These are phyloP conservation scores for Xyliphius kryptos DNA, from an alignment of 2,113 vertebrate genomes.

Conservation along the genomic window DNA sequence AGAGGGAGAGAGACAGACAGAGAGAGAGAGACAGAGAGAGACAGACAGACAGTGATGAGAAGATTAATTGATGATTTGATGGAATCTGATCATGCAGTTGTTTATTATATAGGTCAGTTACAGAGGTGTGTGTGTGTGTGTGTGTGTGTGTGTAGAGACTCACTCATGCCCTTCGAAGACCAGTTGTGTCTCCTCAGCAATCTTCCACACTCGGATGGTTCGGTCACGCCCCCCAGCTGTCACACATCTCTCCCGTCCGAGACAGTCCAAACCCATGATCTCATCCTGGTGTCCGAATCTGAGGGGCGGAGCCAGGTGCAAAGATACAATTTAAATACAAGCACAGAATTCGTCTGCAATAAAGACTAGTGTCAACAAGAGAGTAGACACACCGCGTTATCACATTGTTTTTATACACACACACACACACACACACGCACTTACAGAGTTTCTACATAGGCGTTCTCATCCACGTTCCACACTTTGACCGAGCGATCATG, in stretches of 20 bases:
- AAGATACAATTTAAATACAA: too few species aligned
- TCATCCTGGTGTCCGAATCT: conserved; percentile 91
- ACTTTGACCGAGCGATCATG: conserved; percentile 91
- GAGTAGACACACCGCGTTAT: too few species aligned
- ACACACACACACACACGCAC: conserved; percentile 40
- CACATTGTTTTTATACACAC: too few species aligned
- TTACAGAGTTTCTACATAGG: conserved; percentile 94
- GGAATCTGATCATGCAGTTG: too few species aligned
- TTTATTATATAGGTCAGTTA: too few species aligned
- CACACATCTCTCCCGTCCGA: conserved; percentile 89
- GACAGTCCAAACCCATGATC: conserved; percentile 82
- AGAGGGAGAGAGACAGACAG: too few species aligned
- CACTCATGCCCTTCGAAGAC: conserved; percentile 92
- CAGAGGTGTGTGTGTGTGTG: too few species aligned
- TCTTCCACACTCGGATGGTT: conserved; percentile 91
- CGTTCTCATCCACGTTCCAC: conserved; percentile 90
- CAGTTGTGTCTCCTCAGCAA: conserved; percentile 90
- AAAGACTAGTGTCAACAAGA: too few species aligned
- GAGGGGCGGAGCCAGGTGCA: not conserved
- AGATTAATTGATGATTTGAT: too few species aligned
- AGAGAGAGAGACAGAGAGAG: too few species aligned
- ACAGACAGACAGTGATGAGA: not conserved
- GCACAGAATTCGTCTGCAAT: too few species aligned
- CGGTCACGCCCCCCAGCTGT: conserved; percentile 84
- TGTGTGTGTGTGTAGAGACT: too few species aligned